Conservation (phyloP, 2,113 vertebrate genomes). For the Danionella cerebrum region DNA sequence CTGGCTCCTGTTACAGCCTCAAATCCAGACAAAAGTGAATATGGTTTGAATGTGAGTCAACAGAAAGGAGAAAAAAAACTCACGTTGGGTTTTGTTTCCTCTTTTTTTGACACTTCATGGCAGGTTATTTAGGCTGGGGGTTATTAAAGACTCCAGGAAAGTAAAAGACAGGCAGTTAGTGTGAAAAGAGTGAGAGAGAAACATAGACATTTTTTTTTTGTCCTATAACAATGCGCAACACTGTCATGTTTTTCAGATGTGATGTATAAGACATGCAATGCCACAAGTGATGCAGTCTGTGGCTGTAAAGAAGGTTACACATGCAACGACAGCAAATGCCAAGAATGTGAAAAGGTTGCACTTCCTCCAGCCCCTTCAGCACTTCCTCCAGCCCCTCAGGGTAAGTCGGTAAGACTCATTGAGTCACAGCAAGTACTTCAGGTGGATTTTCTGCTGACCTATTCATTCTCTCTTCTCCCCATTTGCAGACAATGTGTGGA, state of each 20-base stretch:
- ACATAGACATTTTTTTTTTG: too few relatives aligned
- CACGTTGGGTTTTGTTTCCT: too few relatives aligned
- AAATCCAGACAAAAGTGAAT: too few relatives aligned
- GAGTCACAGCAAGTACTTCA: slow-evolving; percentile 3
- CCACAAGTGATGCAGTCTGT: slow-evolving; percentile 41
- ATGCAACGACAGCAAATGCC: slow-evolving; percentile 33
- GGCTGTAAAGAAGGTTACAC: slow-evolving; percentile 46
- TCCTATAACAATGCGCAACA: neutral
- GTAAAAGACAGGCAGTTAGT: too few relatives aligned
- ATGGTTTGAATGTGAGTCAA: too few relatives aligned
- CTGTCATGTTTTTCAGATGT: slow-evolving; percentile 25
- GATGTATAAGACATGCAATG: neutral
- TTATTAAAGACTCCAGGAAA: too few relatives aligned
- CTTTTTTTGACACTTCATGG: too few relatives aligned
- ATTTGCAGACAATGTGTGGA: slow-evolving; percentile 46
- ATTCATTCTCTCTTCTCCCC: slow-evolving; percentile 15
- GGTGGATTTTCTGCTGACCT: slow-evolving; percentile 25
- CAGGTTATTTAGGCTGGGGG: too few relatives aligned
- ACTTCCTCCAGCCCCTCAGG: neutral
- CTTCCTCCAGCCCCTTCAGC: slow-evolving; percentile 18
- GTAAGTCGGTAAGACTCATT: neutral
- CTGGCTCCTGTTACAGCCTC: too few relatives aligned
- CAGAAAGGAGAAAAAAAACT: too few relatives aligned
- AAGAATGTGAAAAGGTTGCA: slow-evolving; percentile 24
- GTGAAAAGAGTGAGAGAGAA: too few relatives aligned